phyloP scores from a whole-genome alignment of 2,888 invertebrate genomes.

The Drosophila antonietae region DNA sequence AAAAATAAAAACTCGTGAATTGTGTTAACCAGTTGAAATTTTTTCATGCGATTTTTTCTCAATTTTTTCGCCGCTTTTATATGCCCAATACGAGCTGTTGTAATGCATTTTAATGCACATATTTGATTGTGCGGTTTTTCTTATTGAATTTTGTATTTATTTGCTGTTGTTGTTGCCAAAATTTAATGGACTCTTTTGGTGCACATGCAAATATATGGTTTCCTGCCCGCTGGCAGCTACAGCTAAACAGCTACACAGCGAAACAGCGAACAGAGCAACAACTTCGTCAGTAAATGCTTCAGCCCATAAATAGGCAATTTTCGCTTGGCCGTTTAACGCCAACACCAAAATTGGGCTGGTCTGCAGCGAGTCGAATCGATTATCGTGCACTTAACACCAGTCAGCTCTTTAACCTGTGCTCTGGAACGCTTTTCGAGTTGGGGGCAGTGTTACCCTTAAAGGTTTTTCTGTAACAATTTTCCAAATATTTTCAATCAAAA shows the following conservation, averaged over 20 bases:
- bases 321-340: slow-evolving; percentile 73
- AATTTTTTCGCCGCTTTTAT: slow-evolving; percentile 29
- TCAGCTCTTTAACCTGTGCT: slow-evolving; percentile 74
- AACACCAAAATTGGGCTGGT: slow-evolving; percentile 63
- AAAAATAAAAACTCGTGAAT: slow-evolving; percentile 52
- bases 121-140: slow-evolving; percentile 18
- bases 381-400: slow-evolving; percentile 79
- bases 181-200: slow-evolving; percentile 55
- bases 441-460: slow-evolving; percentile 66
- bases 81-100: slow-evolving; percentile 40
- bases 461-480: slow-evolving; percentile 70
- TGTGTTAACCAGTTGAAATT: slow-evolving; percentile 54
- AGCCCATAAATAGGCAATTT: slow-evolving; percentile 77
- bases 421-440: slow-evolving; percentile 23
- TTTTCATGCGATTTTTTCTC: slow-evolving; percentile 7
- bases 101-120: slow-evolving; percentile 53
- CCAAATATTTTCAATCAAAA: slow-evolving; percentile 72
- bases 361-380: slow-evolving; percentile 74
- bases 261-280: neutral
- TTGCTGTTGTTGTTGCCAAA: neutral
- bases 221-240: slow-evolving; percentile 50
- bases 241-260: neutral
- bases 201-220: slow-evolving; percentile 72
- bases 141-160: slow-evolving; percentile 13
- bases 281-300: slow-evolving; percentile 29